phyloP scores from a whole-genome alignment of 2,113 vertebrate genomes.

The Clupea harengus region DNA sequence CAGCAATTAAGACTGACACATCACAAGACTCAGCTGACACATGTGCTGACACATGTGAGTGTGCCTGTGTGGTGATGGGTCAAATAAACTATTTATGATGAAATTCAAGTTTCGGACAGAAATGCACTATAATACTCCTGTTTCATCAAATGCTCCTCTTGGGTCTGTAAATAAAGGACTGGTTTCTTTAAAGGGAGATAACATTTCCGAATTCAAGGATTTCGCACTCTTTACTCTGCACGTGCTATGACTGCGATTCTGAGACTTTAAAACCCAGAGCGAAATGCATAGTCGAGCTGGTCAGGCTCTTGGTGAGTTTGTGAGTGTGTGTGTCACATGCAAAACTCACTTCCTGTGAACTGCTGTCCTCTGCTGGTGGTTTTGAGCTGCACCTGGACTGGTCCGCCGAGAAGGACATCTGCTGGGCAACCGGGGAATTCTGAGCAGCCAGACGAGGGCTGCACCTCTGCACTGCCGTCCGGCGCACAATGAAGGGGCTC shows the following conservation, averaged over 20 bases:
- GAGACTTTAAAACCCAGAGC: neutral
- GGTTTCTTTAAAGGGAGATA: neutral
- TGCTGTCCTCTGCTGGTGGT: constrained; percentile 75
- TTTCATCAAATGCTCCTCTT: neutral
- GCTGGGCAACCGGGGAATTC: neutral
- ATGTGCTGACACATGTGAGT: neutral
- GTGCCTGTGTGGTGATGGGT: neutral
- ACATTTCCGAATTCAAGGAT: neutral
- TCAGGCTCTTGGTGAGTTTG: neutral
- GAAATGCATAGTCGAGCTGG: neutral
- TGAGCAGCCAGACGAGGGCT: constrained; percentile 69
- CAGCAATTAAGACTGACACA: too few relatives aligned
- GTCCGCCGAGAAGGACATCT: constrained; percentile 47
- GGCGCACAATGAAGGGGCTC: constrained; percentile 76
- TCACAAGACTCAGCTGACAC: too few relatives aligned
- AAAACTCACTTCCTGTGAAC: constrained; percentile 67
- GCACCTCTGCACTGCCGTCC: constrained; percentile 71
- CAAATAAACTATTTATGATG: neutral
- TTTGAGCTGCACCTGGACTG: constrained; percentile 41
- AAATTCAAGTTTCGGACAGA: too few relatives aligned
- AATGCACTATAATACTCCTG: too few relatives aligned
- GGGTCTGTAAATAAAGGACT: neutral
- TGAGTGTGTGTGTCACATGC: neutral
- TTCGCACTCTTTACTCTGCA: neutral
- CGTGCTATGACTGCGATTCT: neutral